A percentile compares a stretch with the other conserved stretches of the same genome.
Evolutionary conservation across 2,797 vertebrate species (phyloP).

Genomic region (Catharus ustulatus): DNA sequence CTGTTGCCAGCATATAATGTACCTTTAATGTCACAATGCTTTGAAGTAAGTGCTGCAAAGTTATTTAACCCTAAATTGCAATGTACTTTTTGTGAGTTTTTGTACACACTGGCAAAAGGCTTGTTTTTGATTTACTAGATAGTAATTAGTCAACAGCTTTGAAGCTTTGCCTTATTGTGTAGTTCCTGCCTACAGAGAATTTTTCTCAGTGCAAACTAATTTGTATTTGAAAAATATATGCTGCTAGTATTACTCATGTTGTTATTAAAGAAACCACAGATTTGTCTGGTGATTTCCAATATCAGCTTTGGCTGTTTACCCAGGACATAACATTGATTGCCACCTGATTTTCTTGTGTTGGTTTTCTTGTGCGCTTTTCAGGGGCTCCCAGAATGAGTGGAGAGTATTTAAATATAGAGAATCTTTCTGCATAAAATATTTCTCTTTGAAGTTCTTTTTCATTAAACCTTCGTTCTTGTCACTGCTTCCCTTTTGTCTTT

Average conservation of each 20-base stretch:
- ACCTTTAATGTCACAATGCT: background rate
- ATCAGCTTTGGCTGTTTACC: background rate
- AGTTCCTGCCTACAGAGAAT: background rate
- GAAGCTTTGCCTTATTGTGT: background rate
- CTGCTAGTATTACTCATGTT: background rate
- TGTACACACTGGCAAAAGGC: background rate
- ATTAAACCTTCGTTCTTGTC: background rate
- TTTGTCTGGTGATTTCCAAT: background rate
- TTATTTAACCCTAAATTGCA: background rate
- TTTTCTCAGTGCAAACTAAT: background rate
- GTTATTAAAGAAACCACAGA: background rate
- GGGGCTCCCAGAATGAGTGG: background rate
- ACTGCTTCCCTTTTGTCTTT: background rate
- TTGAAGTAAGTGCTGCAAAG: background rate
- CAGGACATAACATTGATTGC: background rate
- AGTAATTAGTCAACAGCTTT: background rate
- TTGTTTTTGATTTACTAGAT: background rate
- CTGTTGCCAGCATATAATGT: background rate
- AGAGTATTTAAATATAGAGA: background rate
- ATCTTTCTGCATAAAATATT: background rate
- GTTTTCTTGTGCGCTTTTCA: background rate
- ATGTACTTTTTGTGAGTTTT: background rate
- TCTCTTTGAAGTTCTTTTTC: background rate
- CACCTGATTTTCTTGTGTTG: background rate
- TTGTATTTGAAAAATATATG: background rate